phyloP scores from a whole-genome alignment of 1,140 invertebrate species.

The Lasioglossum albipes region DNA sequence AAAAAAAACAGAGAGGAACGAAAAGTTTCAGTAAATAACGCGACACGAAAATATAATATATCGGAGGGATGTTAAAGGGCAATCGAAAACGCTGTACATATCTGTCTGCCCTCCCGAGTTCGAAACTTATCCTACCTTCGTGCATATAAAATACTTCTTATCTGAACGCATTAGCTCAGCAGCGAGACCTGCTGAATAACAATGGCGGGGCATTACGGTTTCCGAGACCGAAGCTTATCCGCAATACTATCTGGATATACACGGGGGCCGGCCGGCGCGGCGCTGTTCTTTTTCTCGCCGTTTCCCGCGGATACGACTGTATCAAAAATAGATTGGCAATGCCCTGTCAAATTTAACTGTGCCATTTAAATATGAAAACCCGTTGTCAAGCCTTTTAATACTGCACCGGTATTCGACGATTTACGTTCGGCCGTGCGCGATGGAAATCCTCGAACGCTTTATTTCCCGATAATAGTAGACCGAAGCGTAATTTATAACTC shows the following conservation, averaged over 20 bases:
- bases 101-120: conserved; percentile 17
- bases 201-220: conserved; percentile 53
- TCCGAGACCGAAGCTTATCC: conserved; percentile 28
- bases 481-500: background rate
- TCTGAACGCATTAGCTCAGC: conserved; percentile 51
- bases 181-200: conserved; percentile 58
- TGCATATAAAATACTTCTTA: conserved; percentile 59
- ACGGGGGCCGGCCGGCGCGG: conserved; percentile 1
- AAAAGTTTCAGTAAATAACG: background rate
- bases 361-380: background rate
- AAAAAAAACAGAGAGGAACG: background rate
- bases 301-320: background rate
- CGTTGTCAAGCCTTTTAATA: background rate
- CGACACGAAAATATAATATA: conserved; percentile 5
- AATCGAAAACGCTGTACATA: conserved; percentile 47
- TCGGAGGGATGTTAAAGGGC: conserved; percentile 33
- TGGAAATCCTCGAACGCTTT: background rate
- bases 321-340: background rate
- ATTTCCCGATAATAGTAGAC: background rate
- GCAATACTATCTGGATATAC: conserved; percentile 23
- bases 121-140: conserved; percentile 43
- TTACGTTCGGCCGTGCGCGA: background rate
- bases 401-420: background rate
- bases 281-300: conserved; percentile 21
- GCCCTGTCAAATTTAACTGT: background rate